Evolutionary conservation across 2,888 invertebrate species (phyloP).

Genomic region (Neoitamus cyanurus): DNA sequence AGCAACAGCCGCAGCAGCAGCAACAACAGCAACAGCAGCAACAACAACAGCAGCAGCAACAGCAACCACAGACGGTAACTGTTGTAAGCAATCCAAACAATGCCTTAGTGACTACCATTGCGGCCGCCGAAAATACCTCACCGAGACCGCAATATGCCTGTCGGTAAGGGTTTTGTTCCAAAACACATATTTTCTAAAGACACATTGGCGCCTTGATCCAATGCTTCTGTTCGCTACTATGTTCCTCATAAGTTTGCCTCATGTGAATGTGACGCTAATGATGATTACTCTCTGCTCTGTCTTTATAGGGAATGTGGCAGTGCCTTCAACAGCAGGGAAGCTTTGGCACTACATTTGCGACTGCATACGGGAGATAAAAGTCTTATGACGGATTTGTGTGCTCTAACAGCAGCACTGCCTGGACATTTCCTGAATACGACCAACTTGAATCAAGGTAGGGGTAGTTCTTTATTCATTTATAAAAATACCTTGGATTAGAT

Average conservation of each 20-base stretch:
- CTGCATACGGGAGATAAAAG: constrained; percentile 84
- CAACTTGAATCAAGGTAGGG: constrained; percentile 62
- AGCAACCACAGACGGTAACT: constrained; percentile 66
- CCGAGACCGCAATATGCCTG: constrained; percentile 66
- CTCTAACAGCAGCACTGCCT: constrained; percentile 80
- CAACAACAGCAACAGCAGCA: constrained; percentile 49
- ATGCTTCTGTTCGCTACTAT: too few species aligned
- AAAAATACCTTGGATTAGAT: not conserved
- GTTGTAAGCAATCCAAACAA: constrained; percentile 65
- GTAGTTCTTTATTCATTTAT: not conserved
- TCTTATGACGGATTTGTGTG: constrained; percentile 83
- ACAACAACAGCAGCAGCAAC: constrained; percentile 56
- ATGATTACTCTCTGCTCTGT: constrained; percentile 50
- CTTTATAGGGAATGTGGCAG: constrained; percentile 71
- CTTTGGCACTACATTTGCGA: constrained; percentile 80
- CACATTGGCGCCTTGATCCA: not conserved
- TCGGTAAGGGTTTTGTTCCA: constrained; percentile 58
- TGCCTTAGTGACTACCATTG: constrained; percentile 63
- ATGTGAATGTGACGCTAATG: not conserved
- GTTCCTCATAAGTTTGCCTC: not conserved
- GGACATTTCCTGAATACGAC: constrained; percentile 71
- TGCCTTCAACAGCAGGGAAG: constrained; percentile 77
- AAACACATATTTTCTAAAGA: not conserved
- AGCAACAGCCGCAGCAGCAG: constrained; percentile 66
- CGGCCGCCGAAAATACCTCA: constrained; percentile 63